These are phyloP conservation scores for Subacronicta megacephala DNA, from an alignment of 2,888 invertebrate species.

Conservation along the genomic window DNA sequence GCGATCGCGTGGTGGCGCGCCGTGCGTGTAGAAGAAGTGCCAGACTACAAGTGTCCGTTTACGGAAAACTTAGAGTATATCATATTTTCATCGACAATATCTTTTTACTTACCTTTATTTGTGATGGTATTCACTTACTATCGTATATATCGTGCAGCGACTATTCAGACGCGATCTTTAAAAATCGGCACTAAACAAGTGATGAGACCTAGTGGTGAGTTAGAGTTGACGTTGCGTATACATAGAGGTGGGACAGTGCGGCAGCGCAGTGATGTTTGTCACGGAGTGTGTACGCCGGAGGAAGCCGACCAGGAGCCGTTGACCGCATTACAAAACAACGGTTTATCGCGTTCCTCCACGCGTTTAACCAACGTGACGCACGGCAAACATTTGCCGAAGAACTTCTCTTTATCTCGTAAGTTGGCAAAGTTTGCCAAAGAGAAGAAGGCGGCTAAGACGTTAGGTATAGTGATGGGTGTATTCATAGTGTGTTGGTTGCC, in stretches of 20 bases:
- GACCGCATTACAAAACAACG: slow-evolving; percentile 94
- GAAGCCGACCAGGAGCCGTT: slow-evolving; percentile 93
- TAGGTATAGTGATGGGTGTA: slow-evolving; percentile 99
- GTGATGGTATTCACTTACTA: slow-evolving; percentile 99
- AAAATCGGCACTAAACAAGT: slow-evolving; percentile 97
- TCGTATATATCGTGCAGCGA: slow-evolving; percentile 98
- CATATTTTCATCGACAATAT: slow-evolving; percentile 99
- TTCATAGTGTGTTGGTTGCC: slow-evolving; percentile 99
- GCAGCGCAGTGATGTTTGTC: slow-evolving; percentile 87
- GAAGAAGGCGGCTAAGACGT: slow-evolving; percentile 98
- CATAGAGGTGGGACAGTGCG: slow-evolving; percentile 96
- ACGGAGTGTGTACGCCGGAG: slow-evolving; percentile 91
- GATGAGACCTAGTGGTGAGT: slow-evolving; percentile 94
- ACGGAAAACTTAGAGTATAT: slow-evolving; percentile 99
- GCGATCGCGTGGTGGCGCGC: slow-evolving; percentile 99
- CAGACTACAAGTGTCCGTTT: slow-evolving; percentile 97
- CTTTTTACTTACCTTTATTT: slow-evolving; percentile 98
- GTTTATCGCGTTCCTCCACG: slow-evolving; percentile 92
- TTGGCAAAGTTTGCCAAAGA: slow-evolving; percentile 98
- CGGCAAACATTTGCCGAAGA: slow-evolving; percentile 93
- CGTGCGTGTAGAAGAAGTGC: slow-evolving; percentile 94
- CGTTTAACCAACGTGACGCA: slow-evolving; percentile 90
- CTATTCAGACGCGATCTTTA: slow-evolving; percentile 96
- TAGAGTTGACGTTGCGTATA: slow-evolving; percentile 96
- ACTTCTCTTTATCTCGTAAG: slow-evolving; percentile 97